Evolutionary conservation across 2,113 vertebrate species (phyloP), one percentile per base, ranked within the genome.

Genomic region (Paracanthobrama guichenoti): DNA sequence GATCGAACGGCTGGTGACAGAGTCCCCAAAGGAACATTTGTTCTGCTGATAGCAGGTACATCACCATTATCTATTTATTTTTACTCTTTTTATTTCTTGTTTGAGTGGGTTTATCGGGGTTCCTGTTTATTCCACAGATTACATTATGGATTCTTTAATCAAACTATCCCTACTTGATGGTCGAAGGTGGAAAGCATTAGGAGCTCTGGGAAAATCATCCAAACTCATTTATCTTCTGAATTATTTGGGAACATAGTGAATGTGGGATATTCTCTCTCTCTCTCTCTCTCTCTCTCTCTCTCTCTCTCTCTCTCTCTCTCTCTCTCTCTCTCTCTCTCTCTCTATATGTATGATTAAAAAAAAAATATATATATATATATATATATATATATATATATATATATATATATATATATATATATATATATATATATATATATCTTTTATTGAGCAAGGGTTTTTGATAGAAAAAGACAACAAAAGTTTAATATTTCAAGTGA

Each of bases 151-250:
- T 16, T 79, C 83, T 89, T 91, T 92, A 83, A 89, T 92, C 85
- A 57, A 71, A 62, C 18, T 85, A 81, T 89, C 86, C 81, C 88
- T 85, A 81, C 39, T 88, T 71, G 88, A 85, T 62, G 0, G 74
- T 26, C 87, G 82, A 88, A 84, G 74, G 46, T 91, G 74, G 35
- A 86, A 89, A 88, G 50, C 87, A 88, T 91, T 85, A 39, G 18
- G 66, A 87, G 89, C 85, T 89, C 87, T 85, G 82, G 80, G 59
- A 71, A 87, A 87, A 88, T 86, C 92, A 93, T 89, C 88, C 91
- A 89, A 82, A 82, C 85, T 89, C 86, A 87, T 92, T 90, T 91
- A 91, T 92, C 91, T 92, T 90, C 86, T 86, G 89, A 93, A 10
- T 67, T 35, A 67, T 18, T 31, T 28, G 13, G 10, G 11, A 62